Conservation (phyloP, 2,888 invertebrate species). For the Bedellia somnulentella region DNA sequence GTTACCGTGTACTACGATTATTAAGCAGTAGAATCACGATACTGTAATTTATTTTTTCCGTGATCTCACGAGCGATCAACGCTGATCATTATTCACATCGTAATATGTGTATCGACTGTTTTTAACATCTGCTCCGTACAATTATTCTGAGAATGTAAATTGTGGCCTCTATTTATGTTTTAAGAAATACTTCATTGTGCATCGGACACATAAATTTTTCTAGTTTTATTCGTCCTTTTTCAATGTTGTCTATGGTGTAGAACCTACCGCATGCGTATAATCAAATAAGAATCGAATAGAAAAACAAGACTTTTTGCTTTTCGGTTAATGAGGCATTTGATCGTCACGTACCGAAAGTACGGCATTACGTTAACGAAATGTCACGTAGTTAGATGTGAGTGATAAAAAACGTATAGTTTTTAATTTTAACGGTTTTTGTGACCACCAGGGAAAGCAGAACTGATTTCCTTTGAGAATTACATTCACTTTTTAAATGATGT, state of each 20-base stretch:
- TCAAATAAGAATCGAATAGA: conserved; percentile 14
- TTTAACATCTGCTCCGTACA: conserved; percentile 11
- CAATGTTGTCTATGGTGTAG: too few species aligned
- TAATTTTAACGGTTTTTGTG: background rate
- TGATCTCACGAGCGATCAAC: conserved; percentile 40
- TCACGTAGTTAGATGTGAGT: too few species aligned
- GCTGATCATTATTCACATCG: conserved; percentile 49
- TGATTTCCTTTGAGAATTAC: conserved; percentile 3
- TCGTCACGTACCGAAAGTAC: too few species aligned
- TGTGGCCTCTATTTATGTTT: conserved; percentile 2
- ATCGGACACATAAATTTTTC: background rate
- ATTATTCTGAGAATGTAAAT: conserved; percentile 17
- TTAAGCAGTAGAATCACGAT: conserved; percentile 55
- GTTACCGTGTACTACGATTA: conserved; percentile 50
- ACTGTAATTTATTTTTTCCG: conserved; percentile 34
- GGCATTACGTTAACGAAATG: too few species aligned
- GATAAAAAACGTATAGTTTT: background rate
- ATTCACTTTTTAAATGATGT: too few species aligned
- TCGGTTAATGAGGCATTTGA: too few species aligned
- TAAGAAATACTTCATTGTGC: background rate
- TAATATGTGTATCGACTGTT: conserved; percentile 2
- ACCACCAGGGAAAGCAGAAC: conserved; percentile 3
- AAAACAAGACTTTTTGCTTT: conserved; percentile 1
- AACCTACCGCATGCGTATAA: conserved; percentile 41
- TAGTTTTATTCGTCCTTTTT: background rate